Evolutionary conservation across 2,888 invertebrate species (phyloP).

Genomic region (Phyllotreta striolata): DNA sequence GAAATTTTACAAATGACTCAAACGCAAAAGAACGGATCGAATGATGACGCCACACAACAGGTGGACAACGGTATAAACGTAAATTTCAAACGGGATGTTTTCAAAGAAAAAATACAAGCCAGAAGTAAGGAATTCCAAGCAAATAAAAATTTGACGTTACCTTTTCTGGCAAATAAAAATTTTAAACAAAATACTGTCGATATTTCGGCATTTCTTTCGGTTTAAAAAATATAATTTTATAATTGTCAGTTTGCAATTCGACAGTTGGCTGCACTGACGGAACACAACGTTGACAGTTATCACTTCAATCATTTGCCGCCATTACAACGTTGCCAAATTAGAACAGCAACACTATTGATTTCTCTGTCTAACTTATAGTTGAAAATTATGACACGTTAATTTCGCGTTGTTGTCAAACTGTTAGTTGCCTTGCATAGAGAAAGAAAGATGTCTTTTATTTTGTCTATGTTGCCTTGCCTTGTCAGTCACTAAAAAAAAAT

Average conservation of each 20-base stretch:
- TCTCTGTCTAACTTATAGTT: too few species aligned
- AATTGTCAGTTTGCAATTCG: neutral
- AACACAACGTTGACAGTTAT: too few species aligned
- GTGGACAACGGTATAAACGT: constrained; percentile 36
- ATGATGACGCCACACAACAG: constrained; percentile 34
- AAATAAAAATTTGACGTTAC: constrained; percentile 30
- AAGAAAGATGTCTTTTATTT: too few species aligned
- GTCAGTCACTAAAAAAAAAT: too few species aligned
- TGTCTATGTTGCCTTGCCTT: too few species aligned
- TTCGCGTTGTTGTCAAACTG: too few species aligned
- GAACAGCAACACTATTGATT: too few species aligned
- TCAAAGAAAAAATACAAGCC: constrained; percentile 29
- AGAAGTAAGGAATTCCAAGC: constrained; percentile 18
- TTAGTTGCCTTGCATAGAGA: too few species aligned
- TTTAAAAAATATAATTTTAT: neutral
- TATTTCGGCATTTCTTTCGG: neutral
- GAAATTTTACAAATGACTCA: constrained; percentile 30
- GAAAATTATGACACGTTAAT: too few species aligned
- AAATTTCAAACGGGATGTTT: constrained; percentile 31
- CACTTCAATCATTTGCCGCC: too few species aligned
- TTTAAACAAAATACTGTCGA: constrained; percentile 24
- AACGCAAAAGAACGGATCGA: constrained; percentile 26
- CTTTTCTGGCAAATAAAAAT: constrained; percentile 13
- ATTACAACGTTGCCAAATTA: too few species aligned
- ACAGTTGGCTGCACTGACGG: too few species aligned